These are phyloP conservation scores for Pachycephala philippinensis DNA, from an alignment of 2,113 vertebrate species.

Conservation along the genomic window DNA sequence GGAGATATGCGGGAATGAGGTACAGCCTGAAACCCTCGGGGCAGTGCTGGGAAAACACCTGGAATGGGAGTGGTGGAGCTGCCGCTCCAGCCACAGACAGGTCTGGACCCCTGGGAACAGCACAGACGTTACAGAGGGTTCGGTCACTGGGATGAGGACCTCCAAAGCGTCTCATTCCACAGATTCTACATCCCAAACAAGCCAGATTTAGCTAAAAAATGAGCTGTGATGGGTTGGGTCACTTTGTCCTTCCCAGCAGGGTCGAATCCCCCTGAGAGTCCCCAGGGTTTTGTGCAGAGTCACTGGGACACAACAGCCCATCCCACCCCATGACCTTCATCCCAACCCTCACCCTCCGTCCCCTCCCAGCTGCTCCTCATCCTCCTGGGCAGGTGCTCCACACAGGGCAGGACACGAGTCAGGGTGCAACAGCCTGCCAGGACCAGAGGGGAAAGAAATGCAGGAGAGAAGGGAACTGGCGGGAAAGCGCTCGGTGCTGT, in stretches of 20 bases:
- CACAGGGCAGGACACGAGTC: background rate
- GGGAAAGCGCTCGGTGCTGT: fast-evolving
- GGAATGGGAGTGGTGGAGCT: background rate
- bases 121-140: fast-evolving
- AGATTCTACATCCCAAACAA: background rate
- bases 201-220: background rate
- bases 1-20: background rate
- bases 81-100: fast-evolving
- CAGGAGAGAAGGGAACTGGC: background rate
- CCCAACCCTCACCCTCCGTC: background rate
- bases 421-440: background rate
- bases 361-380: background rate
- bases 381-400: background rate
- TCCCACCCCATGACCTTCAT: background rate
- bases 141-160: fast-evolving
- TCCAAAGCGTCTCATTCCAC: background rate
- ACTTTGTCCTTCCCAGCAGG: background rate
- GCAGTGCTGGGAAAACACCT: background rate
- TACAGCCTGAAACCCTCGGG: background rate
- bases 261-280: background rate
- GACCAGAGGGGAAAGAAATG: background rate
- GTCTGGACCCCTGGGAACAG: background rate
- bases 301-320: background rate
- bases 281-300: background rate
- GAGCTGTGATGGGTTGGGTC: fast-evolving